Conservation (phyloP, 2,797 vertebrate species). For the Enoplosus armatus region DNA sequence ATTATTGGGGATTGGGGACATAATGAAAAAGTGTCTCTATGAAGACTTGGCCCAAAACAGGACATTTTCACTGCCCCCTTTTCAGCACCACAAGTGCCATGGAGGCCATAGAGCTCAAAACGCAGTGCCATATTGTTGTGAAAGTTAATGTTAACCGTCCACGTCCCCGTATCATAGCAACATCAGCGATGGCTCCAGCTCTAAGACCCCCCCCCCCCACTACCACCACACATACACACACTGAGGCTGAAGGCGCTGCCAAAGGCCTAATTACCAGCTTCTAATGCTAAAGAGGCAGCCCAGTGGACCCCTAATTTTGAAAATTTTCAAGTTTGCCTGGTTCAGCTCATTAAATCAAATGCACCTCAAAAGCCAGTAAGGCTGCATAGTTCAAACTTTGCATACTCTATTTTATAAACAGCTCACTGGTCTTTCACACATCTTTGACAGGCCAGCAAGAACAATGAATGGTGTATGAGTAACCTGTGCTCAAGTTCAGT, state of each 20-base stretch:
- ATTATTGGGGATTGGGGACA: too few species aligned
- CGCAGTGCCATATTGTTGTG: constrained; percentile 50
- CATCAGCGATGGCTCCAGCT: constrained; percentile 64
- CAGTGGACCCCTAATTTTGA: constrained; percentile 10
- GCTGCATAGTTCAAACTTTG: background rate
- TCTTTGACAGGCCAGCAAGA: constrained; percentile 15
- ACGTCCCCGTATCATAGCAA: constrained; percentile 72
- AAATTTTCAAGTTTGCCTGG: constrained; percentile 32
- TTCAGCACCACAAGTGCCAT: constrained; percentile 28
- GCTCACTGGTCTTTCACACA: background rate
- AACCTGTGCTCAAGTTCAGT: constrained; percentile 26
- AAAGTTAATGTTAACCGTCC: constrained; percentile 63
- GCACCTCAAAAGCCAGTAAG: constrained; percentile 3
- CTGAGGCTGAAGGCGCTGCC: constrained; percentile 42
- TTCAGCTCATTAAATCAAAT: constrained; percentile 27
- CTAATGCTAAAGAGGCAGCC: constrained; percentile 22
- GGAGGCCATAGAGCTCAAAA: constrained; percentile 27
- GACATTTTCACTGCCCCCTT: constrained; percentile 6
- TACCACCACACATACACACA: constrained; percentile 29
- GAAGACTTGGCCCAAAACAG: background rate
- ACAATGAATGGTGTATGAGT: constrained; percentile 10
- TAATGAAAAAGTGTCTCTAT: constrained; percentile 6
- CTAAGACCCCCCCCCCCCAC: constrained; percentile 33
- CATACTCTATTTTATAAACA: constrained; percentile 2
- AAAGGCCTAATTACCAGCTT: constrained; percentile 59